Conservation (phyloP, 2,797 vertebrate genomes). For the Sitta carolinensis region DNA sequence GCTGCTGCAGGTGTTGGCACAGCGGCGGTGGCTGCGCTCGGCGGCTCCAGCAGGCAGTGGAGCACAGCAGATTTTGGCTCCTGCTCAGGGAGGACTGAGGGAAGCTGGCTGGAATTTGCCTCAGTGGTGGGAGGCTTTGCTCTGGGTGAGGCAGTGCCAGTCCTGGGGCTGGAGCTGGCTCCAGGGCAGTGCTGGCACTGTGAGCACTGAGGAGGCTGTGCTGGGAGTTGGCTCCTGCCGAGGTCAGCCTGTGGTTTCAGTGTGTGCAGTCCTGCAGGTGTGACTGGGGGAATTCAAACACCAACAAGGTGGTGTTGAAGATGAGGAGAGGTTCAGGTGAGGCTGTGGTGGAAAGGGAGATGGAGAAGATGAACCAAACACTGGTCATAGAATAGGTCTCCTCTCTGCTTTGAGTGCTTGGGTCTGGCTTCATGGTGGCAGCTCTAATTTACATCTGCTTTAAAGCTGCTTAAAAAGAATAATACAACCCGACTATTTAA, state of each 20-base stretch:
- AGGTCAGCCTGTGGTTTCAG: not conserved
- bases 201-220: fast-evolving
- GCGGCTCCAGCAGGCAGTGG: not conserved
- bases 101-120: not conserved
- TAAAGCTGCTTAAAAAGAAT: not conserved
- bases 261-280: not conserved
- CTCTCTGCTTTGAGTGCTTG: not conserved
- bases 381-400: not conserved
- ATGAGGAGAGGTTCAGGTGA: not conserved
- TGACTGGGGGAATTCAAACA: not conserved
- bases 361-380: not conserved
- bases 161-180: not conserved
- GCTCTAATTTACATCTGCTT: not conserved
- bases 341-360: not conserved
- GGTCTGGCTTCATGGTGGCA: not conserved
- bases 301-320: not conserved
- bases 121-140: not conserved
- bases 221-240: not conserved
- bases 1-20: not conserved
- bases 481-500: not conserved
- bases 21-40: fast-evolving
- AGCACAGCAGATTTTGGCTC: not conserved
- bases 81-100: not conserved
- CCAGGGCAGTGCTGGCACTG: not conserved
- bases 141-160: not conserved